These are phyloP conservation scores for Ophthalmolycus amberensis DNA, from an alignment of 2,113 vertebrate species.

Conservation along the genomic window DNA sequence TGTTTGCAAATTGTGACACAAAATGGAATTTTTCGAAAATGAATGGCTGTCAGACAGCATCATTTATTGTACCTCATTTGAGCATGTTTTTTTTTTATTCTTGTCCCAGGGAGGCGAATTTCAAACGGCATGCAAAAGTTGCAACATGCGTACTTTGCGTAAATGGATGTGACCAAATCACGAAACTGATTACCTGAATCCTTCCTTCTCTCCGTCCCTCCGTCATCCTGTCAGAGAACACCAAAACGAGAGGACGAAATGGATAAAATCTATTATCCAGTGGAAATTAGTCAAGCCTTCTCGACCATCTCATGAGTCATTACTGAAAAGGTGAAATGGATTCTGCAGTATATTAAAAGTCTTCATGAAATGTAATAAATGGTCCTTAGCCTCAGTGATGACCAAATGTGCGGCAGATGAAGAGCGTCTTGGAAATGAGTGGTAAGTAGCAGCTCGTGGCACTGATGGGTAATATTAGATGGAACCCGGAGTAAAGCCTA, in stretches of 20 bases:
- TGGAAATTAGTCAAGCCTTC: constrained; percentile 73
- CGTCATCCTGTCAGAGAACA: constrained; percentile 35
- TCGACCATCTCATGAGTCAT: constrained; percentile 71
- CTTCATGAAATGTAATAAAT: constrained; percentile 71
- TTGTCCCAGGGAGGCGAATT: background rate
- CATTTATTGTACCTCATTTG: constrained; percentile 13
- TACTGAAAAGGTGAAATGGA: constrained; percentile 74
- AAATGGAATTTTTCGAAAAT: constrained; percentile 46
- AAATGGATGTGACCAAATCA: constrained; percentile 14
- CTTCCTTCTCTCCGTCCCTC: background rate
- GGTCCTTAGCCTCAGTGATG: constrained; percentile 66
- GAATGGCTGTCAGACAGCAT: constrained; percentile 28
- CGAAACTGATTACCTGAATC: constrained; percentile 8
- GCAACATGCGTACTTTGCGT: background rate
- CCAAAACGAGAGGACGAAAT: constrained; percentile 56
- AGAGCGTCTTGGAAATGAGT: constrained; percentile 43
- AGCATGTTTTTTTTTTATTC: constrained; percentile 4
- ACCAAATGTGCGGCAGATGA: constrained; percentile 52
- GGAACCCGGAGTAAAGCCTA: constrained; percentile 36
- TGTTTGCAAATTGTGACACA: constrained; percentile 56
- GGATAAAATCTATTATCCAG: constrained; percentile 71
- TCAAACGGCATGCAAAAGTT: constrained; percentile 11
- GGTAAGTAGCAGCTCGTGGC: constrained; percentile 38
- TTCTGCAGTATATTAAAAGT: constrained; percentile 71
- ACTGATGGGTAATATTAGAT: constrained; percentile 41